Evolutionary conservation across 1,140 invertebrate genomes (phyloP).

Genomic region (Drosophila guanche): DNA sequence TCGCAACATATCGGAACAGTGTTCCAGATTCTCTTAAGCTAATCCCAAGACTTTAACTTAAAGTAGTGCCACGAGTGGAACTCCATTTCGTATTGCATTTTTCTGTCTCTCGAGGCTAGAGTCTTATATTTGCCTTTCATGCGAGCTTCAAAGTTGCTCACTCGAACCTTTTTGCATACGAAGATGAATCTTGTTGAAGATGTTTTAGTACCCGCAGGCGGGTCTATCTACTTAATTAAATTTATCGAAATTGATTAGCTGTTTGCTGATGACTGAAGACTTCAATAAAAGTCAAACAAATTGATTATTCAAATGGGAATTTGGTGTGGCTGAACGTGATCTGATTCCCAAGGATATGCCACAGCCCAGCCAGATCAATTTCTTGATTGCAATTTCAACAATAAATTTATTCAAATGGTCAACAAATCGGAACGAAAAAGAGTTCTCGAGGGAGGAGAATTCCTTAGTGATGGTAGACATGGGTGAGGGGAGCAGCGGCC

Average conservation of each 20-base stretch:
- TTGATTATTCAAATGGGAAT: conserved; percentile 42
- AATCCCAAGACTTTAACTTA: too few species aligned
- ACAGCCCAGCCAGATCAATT: background rate
- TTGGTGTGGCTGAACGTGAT: conserved; percentile 1
- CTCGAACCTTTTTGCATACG: too few species aligned
- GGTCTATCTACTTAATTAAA: conserved; percentile 2
- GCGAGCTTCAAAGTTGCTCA: too few species aligned
- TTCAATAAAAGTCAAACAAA: conserved; percentile 35
- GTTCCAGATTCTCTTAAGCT: too few species aligned
- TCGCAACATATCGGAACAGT: too few species aligned
- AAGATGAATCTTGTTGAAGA: too few species aligned
- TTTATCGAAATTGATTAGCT: conserved; percentile 5
- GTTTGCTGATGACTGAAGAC: conserved; percentile 19
- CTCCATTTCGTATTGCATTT: too few species aligned
- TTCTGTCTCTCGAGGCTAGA: too few species aligned
- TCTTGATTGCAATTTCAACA: conserved; percentile 30
- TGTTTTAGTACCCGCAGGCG: conserved; percentile 1
- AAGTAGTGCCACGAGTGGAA: too few species aligned
- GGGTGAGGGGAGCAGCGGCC: conserved; percentile 51
- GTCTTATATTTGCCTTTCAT: too few species aligned
- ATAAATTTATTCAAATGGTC: conserved; percentile 60
- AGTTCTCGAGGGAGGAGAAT: background rate
- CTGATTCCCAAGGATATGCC: too few species aligned
- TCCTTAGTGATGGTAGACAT: conserved; percentile 66
- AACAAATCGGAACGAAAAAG: conserved; percentile 38